phyloP scores from a whole-genome alignment of 2,797 vertebrate genomes.

The Oophaga sylvatica region DNA sequence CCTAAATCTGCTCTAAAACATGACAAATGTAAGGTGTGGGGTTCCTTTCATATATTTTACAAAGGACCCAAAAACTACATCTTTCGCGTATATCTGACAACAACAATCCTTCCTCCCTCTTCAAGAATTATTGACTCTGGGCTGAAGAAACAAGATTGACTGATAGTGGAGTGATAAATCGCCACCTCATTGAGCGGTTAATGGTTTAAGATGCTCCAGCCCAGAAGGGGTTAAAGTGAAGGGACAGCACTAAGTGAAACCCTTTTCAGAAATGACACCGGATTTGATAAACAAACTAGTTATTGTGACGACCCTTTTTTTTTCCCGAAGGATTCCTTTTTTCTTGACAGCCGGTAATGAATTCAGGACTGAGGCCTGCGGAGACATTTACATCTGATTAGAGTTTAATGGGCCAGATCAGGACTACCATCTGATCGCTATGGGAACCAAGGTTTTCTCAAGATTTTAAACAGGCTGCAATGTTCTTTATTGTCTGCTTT shows the following conservation, averaged over 20 bases:
- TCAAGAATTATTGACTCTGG: not conserved
- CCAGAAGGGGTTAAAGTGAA: constrained; percentile 49
- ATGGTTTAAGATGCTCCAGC: constrained; percentile 6
- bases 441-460: constrained; percentile 87
- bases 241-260: constrained; percentile 77
- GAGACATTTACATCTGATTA: constrained; percentile 92
- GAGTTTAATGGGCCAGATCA: constrained; percentile 88
- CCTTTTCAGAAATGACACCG: constrained; percentile 87
- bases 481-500: constrained; percentile 86
- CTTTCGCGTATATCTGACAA: not conserved
- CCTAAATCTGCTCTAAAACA: no score
- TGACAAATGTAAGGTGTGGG: not conserved
- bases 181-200: constrained; percentile 69
- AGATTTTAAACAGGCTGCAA: constrained; percentile 89
- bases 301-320: constrained; percentile 80
- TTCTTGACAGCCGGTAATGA: constrained; percentile 67
- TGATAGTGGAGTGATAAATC: constrained; percentile 86
- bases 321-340: constrained; percentile 72
- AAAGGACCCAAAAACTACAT: not conserved
- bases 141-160: constrained; percentile 69
- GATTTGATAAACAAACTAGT: constrained; percentile 94
- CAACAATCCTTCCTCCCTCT: not conserved
- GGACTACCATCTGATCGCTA: constrained; percentile 79
- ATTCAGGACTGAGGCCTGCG: constrained; percentile 69
- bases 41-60: not conserved